phyloP scores from a whole-genome alignment of 1,140 invertebrate genomes.

The Drosophila takahashii region DNA sequence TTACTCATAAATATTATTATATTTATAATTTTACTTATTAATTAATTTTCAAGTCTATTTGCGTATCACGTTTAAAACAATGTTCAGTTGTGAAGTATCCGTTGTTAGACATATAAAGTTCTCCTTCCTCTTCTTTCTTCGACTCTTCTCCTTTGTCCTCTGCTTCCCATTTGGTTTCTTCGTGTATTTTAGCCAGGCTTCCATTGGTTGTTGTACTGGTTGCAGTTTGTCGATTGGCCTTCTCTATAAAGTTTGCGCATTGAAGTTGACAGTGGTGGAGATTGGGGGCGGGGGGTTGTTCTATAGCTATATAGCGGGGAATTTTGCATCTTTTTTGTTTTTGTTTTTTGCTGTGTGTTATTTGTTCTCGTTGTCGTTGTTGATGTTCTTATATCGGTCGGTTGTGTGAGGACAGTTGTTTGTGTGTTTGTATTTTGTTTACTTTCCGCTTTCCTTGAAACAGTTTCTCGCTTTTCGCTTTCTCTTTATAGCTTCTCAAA shows the following conservation, averaged over 20 bases:
- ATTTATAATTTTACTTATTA: constrained; percentile 81
- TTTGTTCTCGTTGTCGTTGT: constrained; percentile 48
- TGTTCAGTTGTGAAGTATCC: constrained; percentile 81
- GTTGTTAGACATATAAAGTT: constrained; percentile 77
- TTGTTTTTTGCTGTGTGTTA: constrained; percentile 66
- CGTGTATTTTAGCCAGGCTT: constrained; percentile 44
- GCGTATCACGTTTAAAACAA: constrained; percentile 83
- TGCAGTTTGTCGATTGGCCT: constrained; percentile 63
- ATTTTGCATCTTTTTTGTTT: constrained; percentile 84
- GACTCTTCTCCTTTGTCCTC: constrained; percentile 9
- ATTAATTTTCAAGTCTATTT: constrained; percentile 83
- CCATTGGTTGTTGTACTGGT: constrained; percentile 40
- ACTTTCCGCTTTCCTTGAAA: constrained; percentile 50
- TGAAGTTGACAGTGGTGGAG: constrained; percentile 65
- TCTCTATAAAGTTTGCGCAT: constrained; percentile 64
- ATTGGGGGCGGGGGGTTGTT: neutral
- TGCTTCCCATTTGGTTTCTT: constrained; percentile 11
- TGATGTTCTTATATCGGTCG: constrained; percentile 39
- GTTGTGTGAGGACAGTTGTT: constrained; percentile 59
- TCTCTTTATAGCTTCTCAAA: constrained; percentile 65
- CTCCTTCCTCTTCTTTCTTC: constrained; percentile 33
- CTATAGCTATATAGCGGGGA: constrained; percentile 47
- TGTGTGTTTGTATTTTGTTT: constrained; percentile 50
- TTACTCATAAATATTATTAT: constrained; percentile 81
- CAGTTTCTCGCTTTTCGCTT: constrained; percentile 30